Conservation (phyloP, 1,140 invertebrate genomes). For the Laupala kohalensis region DNA sequence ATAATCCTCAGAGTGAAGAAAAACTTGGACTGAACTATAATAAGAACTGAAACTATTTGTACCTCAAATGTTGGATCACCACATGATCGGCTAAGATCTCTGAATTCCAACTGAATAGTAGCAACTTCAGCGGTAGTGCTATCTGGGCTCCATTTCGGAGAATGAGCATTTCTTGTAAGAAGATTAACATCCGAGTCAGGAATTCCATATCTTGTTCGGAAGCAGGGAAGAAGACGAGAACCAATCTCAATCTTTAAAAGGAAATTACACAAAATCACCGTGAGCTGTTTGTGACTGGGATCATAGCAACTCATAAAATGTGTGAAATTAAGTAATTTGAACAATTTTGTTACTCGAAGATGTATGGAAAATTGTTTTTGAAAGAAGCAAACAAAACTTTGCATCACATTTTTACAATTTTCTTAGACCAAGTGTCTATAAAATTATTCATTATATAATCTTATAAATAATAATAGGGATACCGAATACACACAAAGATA, state of each 20-base stretch:
- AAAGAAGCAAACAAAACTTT: not conserved
- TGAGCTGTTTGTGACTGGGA: not conserved
- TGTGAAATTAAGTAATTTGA: no score
- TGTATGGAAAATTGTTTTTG: no score
- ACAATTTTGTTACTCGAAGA: no score
- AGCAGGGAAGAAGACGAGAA: slow-evolving; percentile 68
- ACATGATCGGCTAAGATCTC: slow-evolving; percentile 66
- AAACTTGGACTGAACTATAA: no score
- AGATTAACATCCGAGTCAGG: slow-evolving; percentile 91
- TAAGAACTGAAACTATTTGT: no score
- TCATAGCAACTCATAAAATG: no score
- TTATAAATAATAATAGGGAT: no score
- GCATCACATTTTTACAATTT: no score
- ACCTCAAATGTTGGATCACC: slow-evolving; percentile 74
- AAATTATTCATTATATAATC: no score
- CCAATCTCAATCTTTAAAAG: slow-evolving; percentile 53
- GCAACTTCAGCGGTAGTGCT: slow-evolving; percentile 89
- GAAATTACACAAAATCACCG: not conserved
- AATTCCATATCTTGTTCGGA: slow-evolving; percentile 68
- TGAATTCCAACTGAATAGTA: slow-evolving; percentile 85
- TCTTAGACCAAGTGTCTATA: no score
- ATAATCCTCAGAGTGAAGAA: no score
- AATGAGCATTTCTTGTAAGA: slow-evolving; percentile 62
- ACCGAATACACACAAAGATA: no score
- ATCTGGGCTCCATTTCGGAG: slow-evolving; percentile 84